Conservation (phyloP, 1,140 invertebrate genomes). For the Penaeus vannamei region DNA sequence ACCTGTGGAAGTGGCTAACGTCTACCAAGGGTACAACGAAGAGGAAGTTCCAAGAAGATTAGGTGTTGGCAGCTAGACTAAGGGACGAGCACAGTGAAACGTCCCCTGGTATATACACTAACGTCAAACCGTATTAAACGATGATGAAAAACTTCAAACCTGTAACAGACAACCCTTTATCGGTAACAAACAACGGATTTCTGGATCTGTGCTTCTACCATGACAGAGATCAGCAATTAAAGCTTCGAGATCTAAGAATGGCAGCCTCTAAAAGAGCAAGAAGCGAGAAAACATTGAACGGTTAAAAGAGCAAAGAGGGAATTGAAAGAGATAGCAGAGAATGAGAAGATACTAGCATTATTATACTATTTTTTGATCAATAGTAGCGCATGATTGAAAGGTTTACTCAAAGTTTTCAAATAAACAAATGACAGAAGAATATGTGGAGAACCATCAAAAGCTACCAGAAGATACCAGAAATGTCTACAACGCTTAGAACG, state of each 20-base stretch:
- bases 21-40: too few relatives aligned
- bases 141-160: too few relatives aligned
- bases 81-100: too few relatives aligned
- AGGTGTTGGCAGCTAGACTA: too few relatives aligned
- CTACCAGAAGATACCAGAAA: conserved; percentile 3
- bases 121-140: too few relatives aligned
- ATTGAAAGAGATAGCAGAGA: conserved; percentile 6
- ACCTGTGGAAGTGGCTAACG: too few relatives aligned
- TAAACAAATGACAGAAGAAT: not conserved
- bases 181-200: conserved; percentile 12
- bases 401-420: not conserved
- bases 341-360: not conserved
- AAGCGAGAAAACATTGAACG: not conserved
- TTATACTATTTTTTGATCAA: not conserved
- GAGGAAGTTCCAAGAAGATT: too few relatives aligned
- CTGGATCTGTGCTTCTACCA: not conserved
- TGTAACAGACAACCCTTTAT: conserved; percentile 2
- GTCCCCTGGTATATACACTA: too few relatives aligned
- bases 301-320: conserved; percentile 1
- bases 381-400: not conserved
- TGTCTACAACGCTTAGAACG: not conserved
- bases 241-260: not conserved
- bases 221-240: conserved; percentile 11
- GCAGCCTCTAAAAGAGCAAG: not conserved
- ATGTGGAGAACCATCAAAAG: too few relatives aligned